Conservation (phyloP, 2,797 vertebrate genomes). For the Lacerta agilis region DNA sequence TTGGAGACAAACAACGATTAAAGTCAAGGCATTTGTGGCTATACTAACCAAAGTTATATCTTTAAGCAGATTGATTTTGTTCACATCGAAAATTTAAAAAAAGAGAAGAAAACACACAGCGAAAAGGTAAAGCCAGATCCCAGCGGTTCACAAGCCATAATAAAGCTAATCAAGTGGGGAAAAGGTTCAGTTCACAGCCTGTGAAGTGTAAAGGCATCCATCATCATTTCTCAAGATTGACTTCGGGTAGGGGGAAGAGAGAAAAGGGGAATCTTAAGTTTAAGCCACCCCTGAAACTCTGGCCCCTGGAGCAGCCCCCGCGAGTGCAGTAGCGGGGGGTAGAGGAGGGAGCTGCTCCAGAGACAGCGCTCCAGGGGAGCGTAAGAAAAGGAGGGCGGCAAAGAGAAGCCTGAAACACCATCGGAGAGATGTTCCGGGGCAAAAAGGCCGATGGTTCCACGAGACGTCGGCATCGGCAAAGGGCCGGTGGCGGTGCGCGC, state of each 20-base stretch:
- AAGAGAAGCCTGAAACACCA: neutral
- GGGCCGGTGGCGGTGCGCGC: neutral
- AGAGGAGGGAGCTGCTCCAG: neutral
- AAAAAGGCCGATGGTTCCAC: neutral
- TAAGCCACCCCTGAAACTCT: neutral
- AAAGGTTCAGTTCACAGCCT: constrained; percentile 81
- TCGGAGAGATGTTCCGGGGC: neutral
- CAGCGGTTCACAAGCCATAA: constrained; percentile 88
- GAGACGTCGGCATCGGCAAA: neutral
- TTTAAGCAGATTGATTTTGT: constrained; percentile 77
- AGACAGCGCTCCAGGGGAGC: neutral
- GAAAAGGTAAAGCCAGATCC: constrained; percentile 84
- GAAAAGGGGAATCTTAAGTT: neutral
- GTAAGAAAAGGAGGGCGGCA: neutral
- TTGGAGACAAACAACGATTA: constrained; percentile 81
- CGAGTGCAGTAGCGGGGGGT: neutral
- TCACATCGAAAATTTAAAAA: constrained; percentile 69
- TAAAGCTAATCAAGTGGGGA: constrained; percentile 90
- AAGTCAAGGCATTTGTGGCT: constrained; percentile 93
- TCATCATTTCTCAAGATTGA: constrained; percentile 76
- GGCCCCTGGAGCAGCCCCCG: neutral
- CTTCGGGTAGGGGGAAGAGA: constrained; percentile 41
- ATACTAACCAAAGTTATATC: constrained; percentile 86
- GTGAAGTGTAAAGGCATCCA: constrained; percentile 83
- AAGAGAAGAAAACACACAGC: neutral